These are phyloP conservation scores for Anhinga anhinga DNA, from an alignment of 2,113 vertebrate species.

Conservation along the genomic window DNA sequence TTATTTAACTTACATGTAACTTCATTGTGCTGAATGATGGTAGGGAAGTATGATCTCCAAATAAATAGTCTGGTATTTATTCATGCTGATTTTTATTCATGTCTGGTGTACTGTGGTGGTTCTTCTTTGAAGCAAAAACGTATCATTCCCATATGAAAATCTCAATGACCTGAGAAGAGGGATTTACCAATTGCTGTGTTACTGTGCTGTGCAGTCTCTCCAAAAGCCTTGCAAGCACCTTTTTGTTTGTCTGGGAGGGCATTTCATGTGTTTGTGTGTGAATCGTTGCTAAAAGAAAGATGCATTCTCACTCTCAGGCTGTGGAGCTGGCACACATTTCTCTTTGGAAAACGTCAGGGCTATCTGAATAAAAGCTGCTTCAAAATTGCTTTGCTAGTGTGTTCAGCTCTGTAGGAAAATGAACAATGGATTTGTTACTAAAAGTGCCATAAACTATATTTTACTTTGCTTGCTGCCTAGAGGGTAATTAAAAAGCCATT, in stretches of 20 bases:
- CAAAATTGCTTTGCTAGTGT: not conserved
- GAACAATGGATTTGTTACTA: conserved; percentile 28
- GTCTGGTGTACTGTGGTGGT: not conserved
- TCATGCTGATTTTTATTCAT: not conserved
- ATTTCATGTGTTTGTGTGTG: not conserved
- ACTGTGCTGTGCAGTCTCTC: not conserved
- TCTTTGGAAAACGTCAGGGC: not conserved
- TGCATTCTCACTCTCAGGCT: not conserved
- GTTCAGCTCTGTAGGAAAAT: not conserved
- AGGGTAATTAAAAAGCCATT: conserved; percentile 57
- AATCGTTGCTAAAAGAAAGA: not conserved
- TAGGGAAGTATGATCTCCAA: not conserved
- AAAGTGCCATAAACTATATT: conserved; percentile 36
- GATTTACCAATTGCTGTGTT: not conserved
- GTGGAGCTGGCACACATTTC: not conserved
- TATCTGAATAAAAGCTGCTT: not conserved
- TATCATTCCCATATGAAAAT: not conserved
- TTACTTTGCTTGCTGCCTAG: conserved; percentile 2
- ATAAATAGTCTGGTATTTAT: conserved; percentile 10
- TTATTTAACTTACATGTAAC: conserved; percentile 23
- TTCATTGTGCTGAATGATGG: not conserved
- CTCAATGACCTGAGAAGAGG: not conserved
- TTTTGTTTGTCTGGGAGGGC: not conserved
- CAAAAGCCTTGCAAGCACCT: not conserved
- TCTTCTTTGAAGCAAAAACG: not conserved